These are phyloP conservation scores for Sterrhoptilus dennistouni DNA, from an alignment of 2,113 vertebrate species.

Conservation along the genomic window DNA sequence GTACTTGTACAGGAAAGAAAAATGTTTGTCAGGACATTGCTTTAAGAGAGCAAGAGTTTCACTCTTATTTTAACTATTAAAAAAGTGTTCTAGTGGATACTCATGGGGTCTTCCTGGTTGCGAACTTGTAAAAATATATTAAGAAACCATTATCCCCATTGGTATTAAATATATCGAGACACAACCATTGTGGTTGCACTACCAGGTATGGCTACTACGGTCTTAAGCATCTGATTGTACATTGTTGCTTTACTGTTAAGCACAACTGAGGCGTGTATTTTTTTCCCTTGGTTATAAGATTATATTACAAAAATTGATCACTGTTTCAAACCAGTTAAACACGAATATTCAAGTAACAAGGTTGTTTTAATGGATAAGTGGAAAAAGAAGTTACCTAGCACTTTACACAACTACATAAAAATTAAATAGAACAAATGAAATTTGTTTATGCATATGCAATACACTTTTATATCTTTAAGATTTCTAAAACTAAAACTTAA, in stretches of 20 bases:
- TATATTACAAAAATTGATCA: conserved; percentile 54
- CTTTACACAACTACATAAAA: conserved; percentile 77
- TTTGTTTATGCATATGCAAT: conserved; percentile 77
- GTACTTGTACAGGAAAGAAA: conserved; percentile 43
- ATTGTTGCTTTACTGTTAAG: conserved; percentile 23
- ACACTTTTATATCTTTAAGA: conserved; percentile 79
- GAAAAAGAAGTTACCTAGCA: conserved; percentile 67
- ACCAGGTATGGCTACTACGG: conserved; percentile 36
- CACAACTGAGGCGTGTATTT: conserved; percentile 25
- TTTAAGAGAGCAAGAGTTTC: conserved; percentile 9
- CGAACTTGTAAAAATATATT: conserved; percentile 41
- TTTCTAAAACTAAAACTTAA: conserved; percentile 80
- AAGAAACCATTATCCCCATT: conserved; percentile 33
- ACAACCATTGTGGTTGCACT: not conserved
- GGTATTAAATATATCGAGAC: not conserved
- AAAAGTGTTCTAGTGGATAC: conserved; percentile 54
- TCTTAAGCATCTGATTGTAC: conserved; percentile 42
- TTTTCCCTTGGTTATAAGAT: conserved; percentile 52
- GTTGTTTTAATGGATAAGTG: conserved; percentile 67
- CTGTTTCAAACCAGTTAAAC: conserved; percentile 70
- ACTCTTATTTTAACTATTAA: not conserved
- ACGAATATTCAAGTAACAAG: conserved; percentile 81
- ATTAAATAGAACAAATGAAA: conserved; percentile 82
- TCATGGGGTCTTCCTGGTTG: conserved; percentile 37
- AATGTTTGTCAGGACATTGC: conserved; percentile 25